phyloP scores from a whole-genome alignment of 1,140 invertebrate species.

The Protaetia brevitarsis region DNA sequence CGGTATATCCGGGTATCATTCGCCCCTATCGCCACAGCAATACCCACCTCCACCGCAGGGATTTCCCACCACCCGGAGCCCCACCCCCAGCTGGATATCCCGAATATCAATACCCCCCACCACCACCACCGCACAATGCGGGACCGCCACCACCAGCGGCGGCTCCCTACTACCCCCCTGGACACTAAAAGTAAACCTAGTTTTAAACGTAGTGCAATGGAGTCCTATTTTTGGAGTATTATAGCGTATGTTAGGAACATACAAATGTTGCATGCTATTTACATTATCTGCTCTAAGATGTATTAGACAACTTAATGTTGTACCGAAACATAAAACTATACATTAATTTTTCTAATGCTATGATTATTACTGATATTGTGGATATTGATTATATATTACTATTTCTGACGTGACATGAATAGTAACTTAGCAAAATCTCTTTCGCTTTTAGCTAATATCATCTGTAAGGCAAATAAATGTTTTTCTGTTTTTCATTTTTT shows the following conservation, averaged over 20 bases:
- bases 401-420: slow-evolving; percentile 12
- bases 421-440: slow-evolving; percentile 14
- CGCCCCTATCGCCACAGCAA: no score
- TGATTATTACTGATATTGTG: background rate
- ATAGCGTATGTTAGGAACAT: no score
- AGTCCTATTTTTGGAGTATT: slow-evolving; percentile 14
- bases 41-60: slow-evolving; percentile 53
- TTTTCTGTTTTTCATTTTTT: background rate
- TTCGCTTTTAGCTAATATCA: slow-evolving; percentile 19
- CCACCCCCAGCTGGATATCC: slow-evolving; percentile 37
- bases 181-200: slow-evolving; percentile 19
- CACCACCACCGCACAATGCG: slow-evolving; percentile 42
- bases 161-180: slow-evolving; percentile 17
- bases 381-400: background rate
- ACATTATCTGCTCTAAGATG: slow-evolving; percentile 3
- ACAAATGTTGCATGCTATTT: slow-evolving; percentile 18
- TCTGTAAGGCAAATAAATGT: slow-evolving; percentile 20
- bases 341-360: background rate
- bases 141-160: slow-evolving; percentile 26
- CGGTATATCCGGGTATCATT: slow-evolving; percentile 50
- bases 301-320: background rate
- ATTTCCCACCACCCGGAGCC: slow-evolving; percentile 36
- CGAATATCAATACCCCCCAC: slow-evolving; percentile 51
- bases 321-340: background rate
- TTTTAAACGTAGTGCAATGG: slow-evolving; percentile 17